Evolutionary conservation across 2,113 vertebrate genomes (phyloP), one percentile per base, ranked within the genome.

Genomic region (Stegostoma tigrinum): DNA sequence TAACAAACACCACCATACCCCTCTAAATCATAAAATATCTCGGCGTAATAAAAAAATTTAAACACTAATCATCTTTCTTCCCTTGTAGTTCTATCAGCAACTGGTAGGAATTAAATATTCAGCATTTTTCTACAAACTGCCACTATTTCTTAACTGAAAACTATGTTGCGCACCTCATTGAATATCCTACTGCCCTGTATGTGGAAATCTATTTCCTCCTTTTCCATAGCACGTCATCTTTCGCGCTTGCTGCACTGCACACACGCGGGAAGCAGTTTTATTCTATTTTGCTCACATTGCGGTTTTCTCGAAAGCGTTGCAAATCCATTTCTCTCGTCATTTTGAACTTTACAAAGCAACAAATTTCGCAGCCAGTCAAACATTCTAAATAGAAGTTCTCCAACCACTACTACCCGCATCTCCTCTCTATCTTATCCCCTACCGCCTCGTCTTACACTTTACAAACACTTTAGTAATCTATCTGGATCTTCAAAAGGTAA

Each of bases 111-210:
- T 95, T 95, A n/a, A 95, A 72, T 6, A 14, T 68, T 52, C 68
- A 48, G 3, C 4, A 12, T 24, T 30, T 19, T 75, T 14, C 24
- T 30, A 27, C 68, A 72, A 75, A 95, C 67, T 52, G 68, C 94
- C 3, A 95, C 93, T 70, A 2, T 27, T 45, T 48, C 68, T 95
- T n/a, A 21, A 68, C 8, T 95, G 5, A 94, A 70, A 95, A 72
- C 67, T 95, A 72, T 52, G 68, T 95, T 70, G 67, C 42, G 94
- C 68, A 95, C 94, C 68, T 95, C 67, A 2, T 72, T 95, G 94
- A 95, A 70, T 70, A 42, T 45, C 66, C 38, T 72, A 38, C 94
- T 68, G 48, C 48, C 48, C 48, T 48, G 48, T 48, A 52, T 52
- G 17, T 95, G 64, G 38, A 72, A 52, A 38, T 70, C 45, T 45